Conservation (phyloP, 2,888 invertebrate species). For the Cantharis nigra region DNA sequence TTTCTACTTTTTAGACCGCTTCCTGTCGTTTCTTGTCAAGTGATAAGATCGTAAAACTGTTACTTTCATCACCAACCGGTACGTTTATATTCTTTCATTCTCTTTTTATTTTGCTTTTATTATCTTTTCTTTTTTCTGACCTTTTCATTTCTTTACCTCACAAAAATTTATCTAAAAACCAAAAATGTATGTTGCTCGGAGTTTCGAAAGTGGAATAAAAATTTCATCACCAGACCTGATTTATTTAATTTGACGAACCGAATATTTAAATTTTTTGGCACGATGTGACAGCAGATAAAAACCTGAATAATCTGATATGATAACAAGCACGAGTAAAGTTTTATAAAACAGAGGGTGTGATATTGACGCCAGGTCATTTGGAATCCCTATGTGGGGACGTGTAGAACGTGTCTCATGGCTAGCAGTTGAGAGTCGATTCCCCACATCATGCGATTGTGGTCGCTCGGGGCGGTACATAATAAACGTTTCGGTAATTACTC, state of each 20-base stretch:
- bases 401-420: constrained; percentile 2
- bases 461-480: not conserved
- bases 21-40: not conserved
- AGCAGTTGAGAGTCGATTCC: not conserved
- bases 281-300: not conserved
- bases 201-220: not conserved
- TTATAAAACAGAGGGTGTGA: not conserved
- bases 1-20: not conserved
- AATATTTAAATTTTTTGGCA: not conserved
- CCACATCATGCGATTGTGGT: not conserved
- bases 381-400: not conserved
- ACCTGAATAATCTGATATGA: not conserved
- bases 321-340: not conserved
- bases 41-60: not conserved
- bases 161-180: no score
- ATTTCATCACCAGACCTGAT: not conserved
- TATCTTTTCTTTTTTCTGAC: not conserved
- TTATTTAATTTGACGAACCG: not conserved
- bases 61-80: not conserved
- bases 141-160: no score
- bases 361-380: not conserved
- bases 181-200: not conserved
- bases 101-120: not conserved
- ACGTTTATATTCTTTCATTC: not conserved
- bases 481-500: constrained; percentile 1